Conservation (phyloP, 2,888 invertebrate genomes). For the Andrena trimmerana region DNA sequence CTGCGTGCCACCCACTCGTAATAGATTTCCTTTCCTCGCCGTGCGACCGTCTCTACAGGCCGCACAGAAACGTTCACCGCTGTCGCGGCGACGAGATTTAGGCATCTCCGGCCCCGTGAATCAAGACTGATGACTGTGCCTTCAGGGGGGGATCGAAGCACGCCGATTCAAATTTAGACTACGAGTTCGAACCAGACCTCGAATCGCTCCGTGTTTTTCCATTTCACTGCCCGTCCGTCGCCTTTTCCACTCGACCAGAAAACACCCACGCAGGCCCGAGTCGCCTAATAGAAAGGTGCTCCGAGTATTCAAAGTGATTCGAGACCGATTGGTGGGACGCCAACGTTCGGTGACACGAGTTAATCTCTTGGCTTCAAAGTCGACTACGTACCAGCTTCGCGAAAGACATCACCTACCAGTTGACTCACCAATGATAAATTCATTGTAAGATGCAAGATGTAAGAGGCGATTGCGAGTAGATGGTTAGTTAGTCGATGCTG, state of each 20-base stretch:
- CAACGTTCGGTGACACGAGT: background rate
- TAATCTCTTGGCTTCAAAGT: too few species aligned
- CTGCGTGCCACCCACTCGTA: conserved; percentile 37
- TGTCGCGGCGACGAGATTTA: background rate
- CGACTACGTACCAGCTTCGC: background rate
- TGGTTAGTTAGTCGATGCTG: background rate
- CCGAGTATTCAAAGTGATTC: conserved; percentile 1
- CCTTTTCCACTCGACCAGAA: too few species aligned
- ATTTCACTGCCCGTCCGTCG: background rate
- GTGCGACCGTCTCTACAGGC: conserved; percentile 5
- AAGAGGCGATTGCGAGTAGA: background rate
- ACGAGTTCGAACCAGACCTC: background rate
- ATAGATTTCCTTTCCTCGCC: conserved; percentile 35
- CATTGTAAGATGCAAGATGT: background rate
- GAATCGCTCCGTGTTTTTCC: background rate
- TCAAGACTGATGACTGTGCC: background rate
- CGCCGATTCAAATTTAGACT: conserved; percentile 14
- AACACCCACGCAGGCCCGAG: too few species aligned
- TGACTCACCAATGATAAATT: background rate
- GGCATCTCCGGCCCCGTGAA: background rate
- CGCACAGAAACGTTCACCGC: background rate
- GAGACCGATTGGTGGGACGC: background rate
- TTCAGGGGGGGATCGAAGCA: background rate
- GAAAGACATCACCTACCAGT: background rate
- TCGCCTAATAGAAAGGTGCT: too few species aligned